A percentile compares a stretch with the other conserved stretches of the same genome.
These are phyloP conservation scores for Muscina levida DNA, from an alignment of 2,888 invertebrate genomes.

Conservation along the genomic window DNA sequence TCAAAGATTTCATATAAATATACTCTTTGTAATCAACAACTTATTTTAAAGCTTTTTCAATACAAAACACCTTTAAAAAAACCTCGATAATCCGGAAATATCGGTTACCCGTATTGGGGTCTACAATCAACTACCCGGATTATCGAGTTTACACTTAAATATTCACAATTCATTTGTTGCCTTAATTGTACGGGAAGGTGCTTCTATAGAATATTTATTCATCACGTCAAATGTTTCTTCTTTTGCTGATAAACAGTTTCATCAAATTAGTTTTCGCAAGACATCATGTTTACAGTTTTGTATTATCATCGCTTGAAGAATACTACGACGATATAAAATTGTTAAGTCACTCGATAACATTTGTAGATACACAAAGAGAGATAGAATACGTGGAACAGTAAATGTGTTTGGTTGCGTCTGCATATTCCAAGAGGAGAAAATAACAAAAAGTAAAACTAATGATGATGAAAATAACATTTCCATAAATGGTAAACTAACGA, in stretches of 20 bases:
- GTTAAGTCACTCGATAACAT: slow-evolving; percentile 24
- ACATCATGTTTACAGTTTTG: not conserved
- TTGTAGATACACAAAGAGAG: not conserved
- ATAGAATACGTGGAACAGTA: not conserved
- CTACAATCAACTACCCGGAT: too few relatives aligned
- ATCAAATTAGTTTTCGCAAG: not conserved
- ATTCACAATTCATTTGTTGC: too few relatives aligned
- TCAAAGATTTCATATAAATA: too few relatives aligned
- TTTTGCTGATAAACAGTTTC: not conserved
- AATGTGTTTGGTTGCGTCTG: too few relatives aligned
- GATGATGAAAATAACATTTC: slow-evolving; percentile 14
- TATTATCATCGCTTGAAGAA: not conserved
- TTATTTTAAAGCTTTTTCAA: too few relatives aligned
- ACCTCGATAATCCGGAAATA: too few relatives aligned
- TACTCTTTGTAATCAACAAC: too few relatives aligned
- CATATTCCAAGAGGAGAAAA: too few relatives aligned
- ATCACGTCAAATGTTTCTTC: not conserved
- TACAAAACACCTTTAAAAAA: too few relatives aligned
- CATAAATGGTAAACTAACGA: not conserved
- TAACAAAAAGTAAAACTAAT: not conserved
- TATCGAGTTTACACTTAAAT: too few relatives aligned
- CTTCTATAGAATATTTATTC: not conserved
- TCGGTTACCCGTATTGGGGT: too few relatives aligned
- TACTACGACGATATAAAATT: not conserved
- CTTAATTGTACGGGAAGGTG: too few relatives aligned